Percentiles rank a stretch among this genome's conserved stretches.
These are phyloP conservation scores for Rhamphomyia laevipes DNA, from an alignment of 2,888 invertebrate species.

Conservation along the genomic window DNA sequence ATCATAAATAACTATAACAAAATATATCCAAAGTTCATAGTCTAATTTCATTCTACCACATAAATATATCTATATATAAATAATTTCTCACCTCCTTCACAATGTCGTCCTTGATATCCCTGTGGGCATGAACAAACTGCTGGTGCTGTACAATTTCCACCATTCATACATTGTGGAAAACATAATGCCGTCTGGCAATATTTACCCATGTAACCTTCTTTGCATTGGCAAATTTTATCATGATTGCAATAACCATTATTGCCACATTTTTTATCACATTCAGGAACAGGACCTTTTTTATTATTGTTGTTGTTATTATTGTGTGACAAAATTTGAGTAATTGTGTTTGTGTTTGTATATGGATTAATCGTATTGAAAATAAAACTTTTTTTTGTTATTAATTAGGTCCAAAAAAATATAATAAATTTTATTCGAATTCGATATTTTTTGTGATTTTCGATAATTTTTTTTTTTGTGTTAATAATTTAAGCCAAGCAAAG, in stretches of 20 bases:
- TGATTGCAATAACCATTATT: slow-evolving; percentile 76
- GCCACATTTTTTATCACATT: slow-evolving; percentile 77
- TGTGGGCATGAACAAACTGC: slow-evolving; percentile 77
- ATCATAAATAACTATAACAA: no score
- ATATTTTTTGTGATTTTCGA: not conserved
- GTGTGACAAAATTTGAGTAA: no score
- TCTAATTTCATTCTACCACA: not conserved
- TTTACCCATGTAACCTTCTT: slow-evolving; percentile 82
- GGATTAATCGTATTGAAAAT: no score
- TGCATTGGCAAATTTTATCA: slow-evolving; percentile 76
- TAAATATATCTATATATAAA: no score
- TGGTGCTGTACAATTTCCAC: slow-evolving; percentile 82
- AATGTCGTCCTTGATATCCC: slow-evolving; percentile 84
- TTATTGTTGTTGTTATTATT: no score
- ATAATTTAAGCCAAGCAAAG: no score
- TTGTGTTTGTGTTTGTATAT: no score
- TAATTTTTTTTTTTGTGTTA: not conserved
- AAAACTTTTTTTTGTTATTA: no score
- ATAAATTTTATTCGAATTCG: not conserved
- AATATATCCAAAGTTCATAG: no score
- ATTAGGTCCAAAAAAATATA: no score
- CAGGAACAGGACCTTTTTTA: slow-evolving; percentile 71
- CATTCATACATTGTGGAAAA: slow-evolving; percentile 87
- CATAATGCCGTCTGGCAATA: slow-evolving; percentile 82
- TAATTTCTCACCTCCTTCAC: slow-evolving; percentile 69